Base-by-base conservation (phyloP, 1,140 invertebrate genomes). In the Scaptomyza hsui region DNA sequence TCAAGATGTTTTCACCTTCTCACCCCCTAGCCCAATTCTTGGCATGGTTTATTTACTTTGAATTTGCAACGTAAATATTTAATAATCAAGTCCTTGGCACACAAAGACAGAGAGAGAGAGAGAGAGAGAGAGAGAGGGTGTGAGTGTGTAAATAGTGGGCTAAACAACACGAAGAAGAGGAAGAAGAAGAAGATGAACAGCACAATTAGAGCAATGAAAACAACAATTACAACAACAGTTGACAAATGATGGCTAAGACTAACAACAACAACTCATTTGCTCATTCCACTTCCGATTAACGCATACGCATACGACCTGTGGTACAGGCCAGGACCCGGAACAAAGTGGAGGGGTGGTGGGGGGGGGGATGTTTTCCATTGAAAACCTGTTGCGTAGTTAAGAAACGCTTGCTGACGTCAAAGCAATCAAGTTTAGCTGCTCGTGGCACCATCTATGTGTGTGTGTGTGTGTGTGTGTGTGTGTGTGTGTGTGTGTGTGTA, bases 41-140 rank as follows among this genome's bases (percentile, higher is more conserved):
- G 75, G 32, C 79, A 78, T 72, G 75, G 55, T 65, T 72, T 83
- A 69, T 83, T 76, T 70, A 73, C 69, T 71, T 67, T 37, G 42
- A 53, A 67, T 74, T 62, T 65, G 61, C 64, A 51, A 42, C 45
- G 68, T 86, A 77, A 81, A 86, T 86, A 81, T 86, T 86, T 77
- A 57, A 85, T 74, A 64, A 77, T 63, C 67, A 59, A 75, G 77
- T 77, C 70, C 81, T 75, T 88, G 81, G 57, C 57, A 69, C 49
- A 53, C 37, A 53, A 35, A 45, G 19, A 26, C 4, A 32, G 13
- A 19, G n/a, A 44, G 24, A 9, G 10, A 16, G 9, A 2, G 19
- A 15, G 9, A 16, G 10, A 7, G 26, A 5, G n/a, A 29, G 45
- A 29, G 24, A 21, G 62, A 3, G 10, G 13, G 18, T 13, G 26